Evolutionary conservation across 2,113 vertebrate species (phyloP).

Genomic region (Mustela lutreola): DNA sequence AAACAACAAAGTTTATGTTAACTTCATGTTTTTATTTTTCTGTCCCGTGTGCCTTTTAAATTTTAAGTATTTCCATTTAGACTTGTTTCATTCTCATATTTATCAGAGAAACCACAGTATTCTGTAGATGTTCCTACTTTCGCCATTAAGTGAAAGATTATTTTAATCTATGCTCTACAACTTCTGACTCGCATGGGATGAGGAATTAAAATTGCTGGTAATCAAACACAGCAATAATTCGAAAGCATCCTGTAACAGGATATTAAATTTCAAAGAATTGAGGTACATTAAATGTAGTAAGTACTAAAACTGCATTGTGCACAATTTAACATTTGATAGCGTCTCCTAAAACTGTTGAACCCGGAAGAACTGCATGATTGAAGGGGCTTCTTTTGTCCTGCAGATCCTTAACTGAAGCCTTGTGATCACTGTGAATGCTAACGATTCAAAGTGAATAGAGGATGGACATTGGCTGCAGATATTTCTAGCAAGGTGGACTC

Average conservation of each 20-base stretch:
- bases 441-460: neutral
- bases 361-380: neutral
- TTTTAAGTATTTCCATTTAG: conserved; percentile 32
- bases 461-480: neutral
- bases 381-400: neutral
- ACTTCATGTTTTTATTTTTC: conserved; percentile 16
- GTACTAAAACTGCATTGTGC: neutral
- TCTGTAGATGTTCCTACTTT: neutral
- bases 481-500: neutral
- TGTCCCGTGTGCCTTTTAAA: neutral
- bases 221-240: neutral
- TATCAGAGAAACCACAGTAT: neutral
- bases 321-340: neutral
- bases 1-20: conserved; percentile 32
- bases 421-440: neutral
- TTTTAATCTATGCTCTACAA: neutral
- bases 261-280: neutral
- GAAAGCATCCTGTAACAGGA: neutral
- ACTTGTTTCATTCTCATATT: conserved; percentile 12
- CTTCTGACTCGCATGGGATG: conserved; percentile 13
- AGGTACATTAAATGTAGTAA: neutral
- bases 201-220: conserved; percentile 35
- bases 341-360: neutral
- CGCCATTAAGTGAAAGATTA: neutral
- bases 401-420: neutral